A percentile compares a stretch with the other conserved stretches of the same genome.
Evolutionary conservation across 64 coral and sea anemone species (phyloP).

Genomic region (Dendronephthya gigantea): DNA sequence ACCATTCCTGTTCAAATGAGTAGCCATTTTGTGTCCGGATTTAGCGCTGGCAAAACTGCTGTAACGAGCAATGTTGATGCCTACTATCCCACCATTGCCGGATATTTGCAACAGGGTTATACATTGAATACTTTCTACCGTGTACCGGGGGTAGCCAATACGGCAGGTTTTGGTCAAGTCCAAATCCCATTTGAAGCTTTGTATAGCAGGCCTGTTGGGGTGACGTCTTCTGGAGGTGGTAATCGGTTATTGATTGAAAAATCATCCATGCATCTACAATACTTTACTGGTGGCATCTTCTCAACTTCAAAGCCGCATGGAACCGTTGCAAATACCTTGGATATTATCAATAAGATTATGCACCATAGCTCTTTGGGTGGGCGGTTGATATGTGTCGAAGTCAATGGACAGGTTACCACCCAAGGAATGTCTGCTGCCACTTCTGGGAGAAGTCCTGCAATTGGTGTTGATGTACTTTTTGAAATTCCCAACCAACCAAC

Average conservation of each 20-base stretch:
- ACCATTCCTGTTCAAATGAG: neutral
- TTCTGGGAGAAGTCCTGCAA: constrained; percentile 38
- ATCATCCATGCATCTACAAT: constrained; percentile 45
- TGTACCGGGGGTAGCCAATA: constrained; percentile 31
- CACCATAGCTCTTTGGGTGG: constrained; percentile 46
- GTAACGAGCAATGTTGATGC: constrained; percentile 61
- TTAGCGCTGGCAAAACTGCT: constrained; percentile 46
- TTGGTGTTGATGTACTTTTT: constrained; percentile 74
- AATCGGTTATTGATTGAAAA: constrained; percentile 48
- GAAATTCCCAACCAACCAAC: constrained; percentile 37
- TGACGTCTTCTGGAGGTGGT: neutral
- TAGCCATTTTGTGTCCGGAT: constrained; percentile 7
- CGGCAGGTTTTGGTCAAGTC: constrained; percentile 37
- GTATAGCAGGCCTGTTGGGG: constrained; percentile 40
- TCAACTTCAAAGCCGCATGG: constrained; percentile 12
- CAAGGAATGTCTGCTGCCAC: constrained; percentile 52
- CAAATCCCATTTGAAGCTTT: constrained; percentile 52
- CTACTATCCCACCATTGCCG: constrained; percentile 49
- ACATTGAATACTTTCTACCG: constrained; percentile 54
- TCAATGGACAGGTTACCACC: constrained; percentile 42
- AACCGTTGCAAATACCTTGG: constrained; percentile 51
- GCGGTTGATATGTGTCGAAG: constrained; percentile 56
- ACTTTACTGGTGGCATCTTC: constrained; percentile 45
- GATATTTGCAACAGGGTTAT: constrained; percentile 51
- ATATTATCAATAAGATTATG: constrained; percentile 27